Conservation (phyloP, 2,888 invertebrate genomes). For the Drosophila parthenogenetica region DNA sequence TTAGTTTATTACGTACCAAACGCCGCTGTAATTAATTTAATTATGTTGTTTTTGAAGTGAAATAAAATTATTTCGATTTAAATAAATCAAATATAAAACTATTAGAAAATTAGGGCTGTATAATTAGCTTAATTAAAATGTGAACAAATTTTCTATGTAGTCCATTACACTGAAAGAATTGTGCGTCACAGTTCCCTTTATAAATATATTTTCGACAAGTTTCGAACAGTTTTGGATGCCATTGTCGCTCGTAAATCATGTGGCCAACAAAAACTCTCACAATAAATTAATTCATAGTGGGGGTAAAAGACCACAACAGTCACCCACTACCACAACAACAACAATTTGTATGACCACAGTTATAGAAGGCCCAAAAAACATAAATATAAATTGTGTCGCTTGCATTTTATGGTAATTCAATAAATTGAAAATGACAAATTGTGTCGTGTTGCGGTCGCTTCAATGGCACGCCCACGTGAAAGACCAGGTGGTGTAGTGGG, state of each 20-base stretch:
- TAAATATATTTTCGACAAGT: conserved; percentile 15
- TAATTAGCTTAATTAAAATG: too few relatives aligned
- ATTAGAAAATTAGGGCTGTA: background rate
- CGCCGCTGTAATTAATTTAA: conserved; percentile 63
- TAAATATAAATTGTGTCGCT: conserved; percentile 71
- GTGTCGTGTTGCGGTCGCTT: conserved; percentile 73
- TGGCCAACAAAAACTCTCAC: conserved; percentile 45
- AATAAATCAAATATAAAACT: background rate
- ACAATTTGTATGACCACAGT: conserved; percentile 51
- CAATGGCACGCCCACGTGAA: conserved; percentile 3
- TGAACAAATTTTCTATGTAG: background rate
- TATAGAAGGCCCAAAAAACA: conserved; percentile 40
- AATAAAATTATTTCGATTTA: background rate
- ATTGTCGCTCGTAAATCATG: conserved; percentile 67
- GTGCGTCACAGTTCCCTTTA: background rate
- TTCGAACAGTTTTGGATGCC: conserved; percentile 22
- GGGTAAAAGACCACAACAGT: conserved; percentile 36
- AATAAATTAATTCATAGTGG: conserved; percentile 66
- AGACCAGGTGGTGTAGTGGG: background rate
- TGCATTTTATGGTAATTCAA: conserved; percentile 76
- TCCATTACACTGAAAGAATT: background rate
- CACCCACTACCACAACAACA: conserved; percentile 21
- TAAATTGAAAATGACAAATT: conserved; percentile 80
- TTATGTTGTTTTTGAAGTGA: conserved; percentile 22
- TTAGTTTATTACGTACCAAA: conserved; percentile 32